Base-by-base conservation (phyloP, 2,888 invertebrate species). In the Synergus gifuensis region DNA sequence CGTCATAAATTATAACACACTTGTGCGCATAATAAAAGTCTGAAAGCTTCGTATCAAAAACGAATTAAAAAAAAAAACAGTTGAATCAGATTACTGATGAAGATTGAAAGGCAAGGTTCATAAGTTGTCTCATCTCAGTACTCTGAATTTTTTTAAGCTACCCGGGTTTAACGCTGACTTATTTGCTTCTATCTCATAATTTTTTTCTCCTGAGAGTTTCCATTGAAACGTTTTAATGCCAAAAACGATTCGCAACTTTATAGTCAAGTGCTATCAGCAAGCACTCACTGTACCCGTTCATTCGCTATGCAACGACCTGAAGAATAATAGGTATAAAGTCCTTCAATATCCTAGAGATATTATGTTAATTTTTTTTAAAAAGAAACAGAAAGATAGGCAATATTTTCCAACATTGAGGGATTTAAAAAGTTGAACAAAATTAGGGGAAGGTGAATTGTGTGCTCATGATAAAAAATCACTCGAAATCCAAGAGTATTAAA, bases 71-170 rank as follows among this genome's bases (percentile, higher is more conserved):
- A 22, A 67, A 22, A 44, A 14, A 9, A 42, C 18, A 5, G 42
- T 18, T 18, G n/a, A 22, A 67, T 42, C 18, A 40, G 18, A 28
- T 67, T 44, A 7, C 44, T 7, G 44, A 40, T 42, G 66, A 8
- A 18, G 46, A 67, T 67, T 67, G 18, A 28, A 67, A 67, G 44
- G 44, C 18, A 42, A 42, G 46, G 22, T 67, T 22, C 42, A 44
- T 18, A 46, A 40, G 12, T 66, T n/a, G 42, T 66, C 66, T 66
- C n/a, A 67, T 67, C 40, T 67, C 46, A 46, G n/a, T 67, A 11
- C n/a, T 0, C 18, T 4, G 46, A 67, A 44, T 28, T 44, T 40
- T 40, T 67, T 44, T 46, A 46, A 67, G 18, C 18, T 14, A 14
- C 14, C 2, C 5, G 22, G 44, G n/a, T 44, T 67, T 22, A 67